phyloP scores from a whole-genome alignment of 64 coral and sea anemone species.

The Catalaphyllia jardinei region DNA sequence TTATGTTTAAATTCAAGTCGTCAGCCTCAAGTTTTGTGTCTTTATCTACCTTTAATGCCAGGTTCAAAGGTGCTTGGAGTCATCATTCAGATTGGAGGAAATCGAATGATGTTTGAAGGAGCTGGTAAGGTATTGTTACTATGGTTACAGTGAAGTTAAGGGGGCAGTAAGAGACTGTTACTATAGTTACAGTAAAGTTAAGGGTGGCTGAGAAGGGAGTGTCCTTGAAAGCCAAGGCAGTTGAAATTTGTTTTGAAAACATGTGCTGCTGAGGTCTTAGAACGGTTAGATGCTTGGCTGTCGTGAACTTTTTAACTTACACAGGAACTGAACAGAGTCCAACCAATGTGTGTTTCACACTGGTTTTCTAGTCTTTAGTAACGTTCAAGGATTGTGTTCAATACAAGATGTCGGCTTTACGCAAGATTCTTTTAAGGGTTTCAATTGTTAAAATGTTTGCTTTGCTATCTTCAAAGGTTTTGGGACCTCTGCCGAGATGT shows the following conservation, averaged over 20 bases:
- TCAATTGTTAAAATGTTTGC: neutral
- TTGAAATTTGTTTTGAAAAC: neutral
- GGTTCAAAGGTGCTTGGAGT: neutral
- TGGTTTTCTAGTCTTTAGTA: too few relatives aligned
- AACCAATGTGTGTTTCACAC: too few relatives aligned
- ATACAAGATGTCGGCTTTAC: neutral
- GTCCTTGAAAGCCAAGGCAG: neutral
- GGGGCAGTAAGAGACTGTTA: neutral
- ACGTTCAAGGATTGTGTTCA: neutral
- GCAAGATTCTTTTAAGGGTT: neutral
- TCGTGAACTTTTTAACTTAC: too few relatives aligned
- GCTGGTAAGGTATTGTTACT: neutral
- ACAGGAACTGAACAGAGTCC: too few relatives aligned
- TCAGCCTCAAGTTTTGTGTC: neutral
- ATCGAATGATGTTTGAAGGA: conserved; percentile 45
- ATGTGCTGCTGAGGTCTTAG: too few relatives aligned
- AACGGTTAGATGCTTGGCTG: too few relatives aligned
- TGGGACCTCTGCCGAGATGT: conserved; percentile 48
- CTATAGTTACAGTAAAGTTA: neutral
- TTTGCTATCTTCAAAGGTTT: neutral
- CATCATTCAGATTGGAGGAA: conserved; percentile 1
- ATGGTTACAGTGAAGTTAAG: neutral
- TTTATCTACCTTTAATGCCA: neutral
- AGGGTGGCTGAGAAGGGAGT: neutral
- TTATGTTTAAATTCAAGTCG: neutral